Conservation (phyloP, 1,140 invertebrate species). For the Dendrolimus kikuchii region DNA sequence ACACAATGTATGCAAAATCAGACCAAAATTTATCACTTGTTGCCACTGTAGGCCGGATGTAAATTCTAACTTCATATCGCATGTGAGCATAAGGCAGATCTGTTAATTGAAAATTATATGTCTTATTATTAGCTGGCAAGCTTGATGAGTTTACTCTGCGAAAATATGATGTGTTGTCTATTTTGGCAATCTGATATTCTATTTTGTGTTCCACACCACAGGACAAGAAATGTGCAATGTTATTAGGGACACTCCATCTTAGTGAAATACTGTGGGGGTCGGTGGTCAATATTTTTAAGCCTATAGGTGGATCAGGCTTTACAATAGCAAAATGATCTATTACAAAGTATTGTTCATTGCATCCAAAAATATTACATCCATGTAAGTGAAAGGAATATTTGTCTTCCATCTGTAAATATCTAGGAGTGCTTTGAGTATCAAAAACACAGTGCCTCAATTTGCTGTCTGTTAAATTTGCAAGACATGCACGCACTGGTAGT, state of each 20-base stretch:
- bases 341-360: conserved; percentile 55
- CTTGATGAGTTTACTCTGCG: conserved; percentile 41
- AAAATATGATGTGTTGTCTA: conserved; percentile 73
- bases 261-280: conserved; percentile 74
- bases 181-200: conserved; percentile 76
- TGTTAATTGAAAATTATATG: conserved; percentile 71
- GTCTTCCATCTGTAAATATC: conserved; percentile 75
- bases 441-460: conserved; percentile 56
- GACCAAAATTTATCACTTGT: conserved; percentile 76
- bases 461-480: conserved; percentile 46
- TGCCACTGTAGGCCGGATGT: conserved; percentile 73
- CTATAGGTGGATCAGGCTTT: conserved; percentile 73
- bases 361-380: conserved; percentile 73
- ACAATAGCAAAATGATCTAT: conserved; percentile 78
- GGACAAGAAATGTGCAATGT: conserved; percentile 73
- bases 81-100: conserved; percentile 77
- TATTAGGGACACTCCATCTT: conserved; percentile 74
- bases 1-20: conserved; percentile 70
- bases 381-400: conserved; percentile 73
- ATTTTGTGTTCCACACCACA: conserved; percentile 74
- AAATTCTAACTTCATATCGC: conserved; percentile 79
- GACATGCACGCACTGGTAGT: conserved; percentile 32
- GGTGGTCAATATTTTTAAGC: conserved; percentile 71
- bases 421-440: conserved; percentile 72
- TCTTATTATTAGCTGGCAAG: conserved; percentile 42